These are phyloP conservation scores for Lasioglossum baleicum DNA, from an alignment of 1,140 invertebrate species.

Conservation along the genomic window DNA sequence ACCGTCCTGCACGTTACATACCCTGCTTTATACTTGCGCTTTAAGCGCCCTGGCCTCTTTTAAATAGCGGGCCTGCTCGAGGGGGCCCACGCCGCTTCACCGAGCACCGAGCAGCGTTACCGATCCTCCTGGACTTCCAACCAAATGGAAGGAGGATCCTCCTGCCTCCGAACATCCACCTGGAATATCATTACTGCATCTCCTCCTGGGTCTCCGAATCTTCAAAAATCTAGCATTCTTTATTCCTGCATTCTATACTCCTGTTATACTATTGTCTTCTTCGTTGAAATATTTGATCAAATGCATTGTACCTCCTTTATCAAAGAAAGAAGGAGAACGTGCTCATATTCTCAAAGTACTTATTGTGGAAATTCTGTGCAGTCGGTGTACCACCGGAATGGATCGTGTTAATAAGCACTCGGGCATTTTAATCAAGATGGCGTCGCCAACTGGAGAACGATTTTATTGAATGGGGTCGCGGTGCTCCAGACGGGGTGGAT, in stretches of 20 bases:
- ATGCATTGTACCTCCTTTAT: too few species aligned
- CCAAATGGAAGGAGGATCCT: conserved; percentile 18
- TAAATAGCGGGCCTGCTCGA: conserved; percentile 64
- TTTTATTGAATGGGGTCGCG: conserved; percentile 5
- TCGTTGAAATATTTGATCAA: too few species aligned
- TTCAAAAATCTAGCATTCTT: too few species aligned
- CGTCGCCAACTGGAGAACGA: neutral
- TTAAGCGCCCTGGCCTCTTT: conserved; percentile 71
- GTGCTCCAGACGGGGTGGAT: conserved; percentile 4
- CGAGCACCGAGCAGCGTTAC: conserved; percentile 51
- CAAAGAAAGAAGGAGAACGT: too few species aligned
- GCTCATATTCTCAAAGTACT: too few species aligned
- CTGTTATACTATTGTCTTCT: too few species aligned
- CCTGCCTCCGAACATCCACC: neutral
- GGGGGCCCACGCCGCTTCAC: conserved; percentile 24
- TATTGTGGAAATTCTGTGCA: too few species aligned
- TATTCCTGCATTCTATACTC: too few species aligned
- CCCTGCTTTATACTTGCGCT: conserved; percentile 71
- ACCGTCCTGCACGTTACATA: conserved; percentile 50
- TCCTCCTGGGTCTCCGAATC: neutral
- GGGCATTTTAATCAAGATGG: neutral
- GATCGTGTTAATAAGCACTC: neutral
- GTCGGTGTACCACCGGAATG: too few species aligned
- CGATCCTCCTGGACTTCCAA: conserved; percentile 10
- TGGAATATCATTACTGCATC: neutral